These are phyloP conservation scores for Pleuronectes platessa DNA, from an alignment of 2,113 vertebrate species.

Conservation along the genomic window DNA sequence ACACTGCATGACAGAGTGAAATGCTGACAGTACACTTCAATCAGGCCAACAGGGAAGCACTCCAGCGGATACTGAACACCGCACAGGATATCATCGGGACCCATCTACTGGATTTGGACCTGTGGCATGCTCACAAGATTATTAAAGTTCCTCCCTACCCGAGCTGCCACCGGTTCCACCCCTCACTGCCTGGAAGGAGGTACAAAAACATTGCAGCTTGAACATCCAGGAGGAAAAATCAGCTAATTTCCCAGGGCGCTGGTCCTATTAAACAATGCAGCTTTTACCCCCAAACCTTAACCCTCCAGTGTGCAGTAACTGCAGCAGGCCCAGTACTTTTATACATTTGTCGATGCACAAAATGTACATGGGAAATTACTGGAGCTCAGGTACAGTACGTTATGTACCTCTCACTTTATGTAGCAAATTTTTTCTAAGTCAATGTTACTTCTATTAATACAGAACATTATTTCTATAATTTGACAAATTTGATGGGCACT, in stretches of 20 bases:
- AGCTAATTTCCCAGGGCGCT: neutral
- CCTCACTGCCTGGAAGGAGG: neutral
- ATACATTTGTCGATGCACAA: neutral
- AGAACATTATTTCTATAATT: neutral
- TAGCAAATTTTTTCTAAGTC: neutral
- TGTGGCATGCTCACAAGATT: neutral
- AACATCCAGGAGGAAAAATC: neutral
- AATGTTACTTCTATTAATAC: neutral
- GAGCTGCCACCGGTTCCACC: slow-evolving; percentile 1
- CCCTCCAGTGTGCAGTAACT: neutral
- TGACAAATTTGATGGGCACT: neutral
- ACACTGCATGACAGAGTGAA: neutral
- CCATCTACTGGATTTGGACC: neutral
- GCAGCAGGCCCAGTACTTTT: neutral
- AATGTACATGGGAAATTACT: neutral
- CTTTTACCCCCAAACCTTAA: neutral
- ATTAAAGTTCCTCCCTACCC: neutral
- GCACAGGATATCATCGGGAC: neutral
- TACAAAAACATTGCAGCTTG: neutral
- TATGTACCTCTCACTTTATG: neutral
- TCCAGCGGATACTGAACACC: neutral
- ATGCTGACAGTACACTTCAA: neutral
- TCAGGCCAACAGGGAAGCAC: neutral
- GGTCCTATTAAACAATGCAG: neutral
- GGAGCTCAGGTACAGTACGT: neutral